Conservation (phyloP, 2,888 invertebrate genomes). For the Lasioglossum lativentre region DNA sequence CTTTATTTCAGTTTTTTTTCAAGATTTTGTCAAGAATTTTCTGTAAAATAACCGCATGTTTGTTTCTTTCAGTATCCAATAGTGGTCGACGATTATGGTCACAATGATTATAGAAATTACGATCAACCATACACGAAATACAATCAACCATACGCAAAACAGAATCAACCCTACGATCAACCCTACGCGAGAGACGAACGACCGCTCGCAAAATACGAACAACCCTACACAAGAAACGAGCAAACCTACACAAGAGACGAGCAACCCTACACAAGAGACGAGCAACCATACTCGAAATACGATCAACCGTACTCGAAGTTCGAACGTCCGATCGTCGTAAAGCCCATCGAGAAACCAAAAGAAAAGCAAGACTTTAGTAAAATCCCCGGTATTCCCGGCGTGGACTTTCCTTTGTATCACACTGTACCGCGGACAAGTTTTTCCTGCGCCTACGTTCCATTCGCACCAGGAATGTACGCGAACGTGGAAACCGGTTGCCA, state of each 20-base stretch:
- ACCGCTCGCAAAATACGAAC: neutral
- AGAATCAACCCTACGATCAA: neutral
- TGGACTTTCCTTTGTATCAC: conserved; percentile 93
- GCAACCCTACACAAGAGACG: neutral
- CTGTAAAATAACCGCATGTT: neutral
- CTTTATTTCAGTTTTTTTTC: no score
- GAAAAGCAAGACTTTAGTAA: conserved; percentile 92
- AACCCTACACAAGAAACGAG: neutral
- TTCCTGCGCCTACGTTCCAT: conserved; percentile 92
- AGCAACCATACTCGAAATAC: neutral
- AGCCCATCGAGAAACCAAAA: conserved; percentile 82
- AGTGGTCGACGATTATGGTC: conserved; percentile 59
- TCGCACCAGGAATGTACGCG: conserved; percentile 95
- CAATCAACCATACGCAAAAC: neutral
- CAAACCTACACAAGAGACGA: neutral
- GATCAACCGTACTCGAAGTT: conserved; percentile 21
- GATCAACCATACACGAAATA: neutral
- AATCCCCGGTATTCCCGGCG: conserved; percentile 92
- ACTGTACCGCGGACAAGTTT: conserved; percentile 92
- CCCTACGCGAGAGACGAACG: neutral
- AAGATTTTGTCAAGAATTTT: neutral
- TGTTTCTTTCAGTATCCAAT: conserved; percentile 38
- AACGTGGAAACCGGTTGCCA: conserved; percentile 95
- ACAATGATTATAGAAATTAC: conserved; percentile 71
- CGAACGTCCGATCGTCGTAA: conserved; percentile 69